Percentiles rank a stretch among this genome's conserved stretches.
phyloP scores from a whole-genome alignment of 1,140 invertebrate genomes.

The Philaenus spumarius region DNA sequence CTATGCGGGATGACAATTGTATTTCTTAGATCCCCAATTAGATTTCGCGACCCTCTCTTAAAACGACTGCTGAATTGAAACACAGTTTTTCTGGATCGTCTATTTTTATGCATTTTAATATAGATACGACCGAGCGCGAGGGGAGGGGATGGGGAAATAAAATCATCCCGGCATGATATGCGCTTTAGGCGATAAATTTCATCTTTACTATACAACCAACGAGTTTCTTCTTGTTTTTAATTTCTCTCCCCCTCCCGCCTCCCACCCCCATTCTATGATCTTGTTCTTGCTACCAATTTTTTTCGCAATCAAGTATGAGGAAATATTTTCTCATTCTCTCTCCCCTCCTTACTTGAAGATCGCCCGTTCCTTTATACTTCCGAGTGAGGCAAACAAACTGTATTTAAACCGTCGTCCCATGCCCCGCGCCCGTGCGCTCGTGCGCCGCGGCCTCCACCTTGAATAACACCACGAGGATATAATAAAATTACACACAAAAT shows the following conservation, averaged over 20 bases:
- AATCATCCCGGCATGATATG: slow-evolving; percentile 18
- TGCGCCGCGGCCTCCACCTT: background rate
- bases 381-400: slow-evolving; percentile 4
- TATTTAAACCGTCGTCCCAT: too few relatives aligned
- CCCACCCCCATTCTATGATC: slow-evolving; percentile 3
- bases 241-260: slow-evolving; percentile 8
- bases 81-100: slow-evolving; percentile 9
- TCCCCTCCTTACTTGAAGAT: slow-evolving; percentile 3
- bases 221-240: slow-evolving; percentile 22
- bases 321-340: slow-evolving; percentile 14
- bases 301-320: slow-evolving; percentile 19
- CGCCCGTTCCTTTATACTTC: slow-evolving; percentile 9
- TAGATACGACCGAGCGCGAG: background rate
- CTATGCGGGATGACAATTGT: too few relatives aligned
- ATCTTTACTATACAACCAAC: slow-evolving; percentile 16
- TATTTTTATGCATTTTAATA: slow-evolving; percentile 4
- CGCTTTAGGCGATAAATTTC: slow-evolving; percentile 20
- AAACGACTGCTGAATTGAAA: background rate
- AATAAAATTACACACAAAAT: slow-evolving; percentile 23
- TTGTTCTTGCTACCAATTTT: slow-evolving; percentile 14
- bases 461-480: slow-evolving; percentile 6
- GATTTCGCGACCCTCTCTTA: too few relatives aligned
- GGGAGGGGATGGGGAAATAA: slow-evolving; percentile 7
- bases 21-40: too few relatives aligned
- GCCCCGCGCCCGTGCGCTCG: background rate